Percentiles rank a stretch among this genome's conserved stretches.
These are phyloP conservation scores for Zenarchopterus dispar DNA, from an alignment of 2,797 vertebrate species.

Conservation along the genomic window DNA sequence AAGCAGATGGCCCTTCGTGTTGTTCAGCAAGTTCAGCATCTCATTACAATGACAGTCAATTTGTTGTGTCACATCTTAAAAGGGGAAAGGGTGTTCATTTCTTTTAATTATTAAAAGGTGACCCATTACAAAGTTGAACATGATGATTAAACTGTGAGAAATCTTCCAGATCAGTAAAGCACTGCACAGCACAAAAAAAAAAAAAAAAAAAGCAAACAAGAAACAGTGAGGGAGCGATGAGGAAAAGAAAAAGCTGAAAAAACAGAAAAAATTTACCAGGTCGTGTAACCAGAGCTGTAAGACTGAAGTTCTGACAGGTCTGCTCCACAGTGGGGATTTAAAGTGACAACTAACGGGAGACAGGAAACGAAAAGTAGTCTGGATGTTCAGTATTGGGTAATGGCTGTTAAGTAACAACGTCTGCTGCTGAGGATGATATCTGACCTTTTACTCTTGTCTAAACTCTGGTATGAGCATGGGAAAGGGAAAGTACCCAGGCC, in stretches of 20 bases:
- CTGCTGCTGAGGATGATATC: constrained; percentile 47
- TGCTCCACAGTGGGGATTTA: constrained; percentile 31
- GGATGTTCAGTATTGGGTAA: constrained; percentile 39
- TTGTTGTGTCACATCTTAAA: neutral
- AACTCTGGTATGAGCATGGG: constrained; percentile 33
- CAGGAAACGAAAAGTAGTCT: constrained; percentile 42
- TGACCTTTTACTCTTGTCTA: constrained; percentile 61
- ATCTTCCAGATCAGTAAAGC: too few species aligned
- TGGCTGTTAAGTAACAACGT: constrained; percentile 52
- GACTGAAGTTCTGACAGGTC: constrained; percentile 15
- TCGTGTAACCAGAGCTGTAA: constrained; percentile 24
- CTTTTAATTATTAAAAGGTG: constrained; percentile 3
- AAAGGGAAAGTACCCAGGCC: constrained; percentile 1
- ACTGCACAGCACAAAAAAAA: neutral
- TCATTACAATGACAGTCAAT: neutral
- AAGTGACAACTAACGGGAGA: neutral
- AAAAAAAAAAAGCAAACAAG: neutral
- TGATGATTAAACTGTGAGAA: too few species aligned
- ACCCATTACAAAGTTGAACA: neutral
- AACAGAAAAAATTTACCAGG: constrained; percentile 10
- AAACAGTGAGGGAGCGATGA: neutral
- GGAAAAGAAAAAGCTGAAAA: neutral
- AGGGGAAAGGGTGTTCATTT: too few species aligned
- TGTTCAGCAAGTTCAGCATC: neutral
- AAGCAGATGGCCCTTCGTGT: constrained; percentile 11